Percentiles rank a stretch among this genome's conserved stretches.
Evolutionary conservation across 1,140 invertebrate species (phyloP).

Genomic region (Magallana gigas): DNA sequence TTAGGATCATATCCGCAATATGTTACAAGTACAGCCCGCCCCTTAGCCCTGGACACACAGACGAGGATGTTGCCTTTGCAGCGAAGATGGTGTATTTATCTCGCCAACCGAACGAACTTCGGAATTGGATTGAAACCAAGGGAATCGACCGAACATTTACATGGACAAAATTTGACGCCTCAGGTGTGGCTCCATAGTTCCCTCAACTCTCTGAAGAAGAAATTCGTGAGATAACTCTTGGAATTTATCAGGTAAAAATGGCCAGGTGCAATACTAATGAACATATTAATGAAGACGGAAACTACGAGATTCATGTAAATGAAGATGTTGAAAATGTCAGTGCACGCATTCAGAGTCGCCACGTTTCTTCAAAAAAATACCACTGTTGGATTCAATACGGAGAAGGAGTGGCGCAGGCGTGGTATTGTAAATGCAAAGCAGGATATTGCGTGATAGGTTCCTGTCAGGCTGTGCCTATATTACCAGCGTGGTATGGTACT

Average conservation of each 20-base stretch:
- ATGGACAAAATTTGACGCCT: background rate
- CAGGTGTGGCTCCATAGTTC: background rate
- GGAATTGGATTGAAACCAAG: background rate
- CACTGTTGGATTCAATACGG: background rate
- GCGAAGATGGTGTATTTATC: background rate
- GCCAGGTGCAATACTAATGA: background rate
- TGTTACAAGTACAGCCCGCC: slow-evolving; percentile 7
- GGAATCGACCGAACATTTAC: background rate
- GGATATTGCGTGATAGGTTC: slow-evolving; percentile 18
- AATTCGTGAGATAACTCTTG: slow-evolving; percentile 9
- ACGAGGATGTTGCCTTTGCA: background rate
- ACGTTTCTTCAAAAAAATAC: no score
- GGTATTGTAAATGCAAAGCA: slow-evolving; percentile 39
- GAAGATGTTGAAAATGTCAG: no score
- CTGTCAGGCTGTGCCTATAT: slow-evolving; percentile 31
- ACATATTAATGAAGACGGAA: slow-evolving; percentile 32
- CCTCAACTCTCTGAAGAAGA: slow-evolving; percentile 7
- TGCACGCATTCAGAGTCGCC: no score
- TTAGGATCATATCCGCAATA: slow-evolving; percentile 19
- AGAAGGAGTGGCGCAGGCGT: background rate
- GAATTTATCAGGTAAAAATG: slow-evolving; percentile 38
- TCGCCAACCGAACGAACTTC: background rate
- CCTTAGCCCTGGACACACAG: background rate
- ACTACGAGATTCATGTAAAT: background rate
- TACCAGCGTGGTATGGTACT: slow-evolving; percentile 31